Base-by-base conservation (phyloP, 2,888 invertebrate species). In the Crossocerus cetratus region DNA sequence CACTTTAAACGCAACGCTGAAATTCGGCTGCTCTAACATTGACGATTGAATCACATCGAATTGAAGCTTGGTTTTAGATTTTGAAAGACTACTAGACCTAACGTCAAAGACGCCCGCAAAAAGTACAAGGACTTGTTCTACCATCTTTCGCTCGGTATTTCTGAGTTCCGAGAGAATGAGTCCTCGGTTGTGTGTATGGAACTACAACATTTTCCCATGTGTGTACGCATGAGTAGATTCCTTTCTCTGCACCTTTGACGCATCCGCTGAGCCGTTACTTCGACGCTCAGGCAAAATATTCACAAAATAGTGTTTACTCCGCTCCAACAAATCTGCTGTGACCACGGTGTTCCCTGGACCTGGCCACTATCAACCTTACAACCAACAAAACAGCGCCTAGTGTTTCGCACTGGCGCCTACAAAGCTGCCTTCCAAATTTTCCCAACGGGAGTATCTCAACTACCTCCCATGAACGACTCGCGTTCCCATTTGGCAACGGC, bases 331-430 rank as follows among this genome's bases (percentile, higher is more conserved):
- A 74, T 80, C 71, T 69, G 58, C 65, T 53, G 65, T 70, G 56
- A 60, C 60, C 45, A 61, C 56, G 75, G 49, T 49, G 16, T 49
- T 16, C n/a, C 14, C 49, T n/a, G 49, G 16, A 32, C 32, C 32
- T 49, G 49, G 49, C 49, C 49, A 32, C 8, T 68, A 61, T 67
- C 66, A 59, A 65, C 61, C 72, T 49, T 72, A 77, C 74, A 83
- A 80, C 70, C 79, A 78, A 80, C 65, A 79, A 76, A 78, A 74
- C 62, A 69, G 86, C 87, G 83, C 83, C 66, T 76, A 82, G 87
- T 86, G 86, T 85, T 89, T 86, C 85, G 83, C 85, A 84, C 86
- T 76, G 81, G 80, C 83, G 86, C 85, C 84, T 85, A 88, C 84
- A 83, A 89, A 89, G 84, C 86, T 84, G 86, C 84, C 76, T 76